phyloP scores from a whole-genome alignment of 1,140 invertebrate species.

The Mamestra configurata region DNA sequence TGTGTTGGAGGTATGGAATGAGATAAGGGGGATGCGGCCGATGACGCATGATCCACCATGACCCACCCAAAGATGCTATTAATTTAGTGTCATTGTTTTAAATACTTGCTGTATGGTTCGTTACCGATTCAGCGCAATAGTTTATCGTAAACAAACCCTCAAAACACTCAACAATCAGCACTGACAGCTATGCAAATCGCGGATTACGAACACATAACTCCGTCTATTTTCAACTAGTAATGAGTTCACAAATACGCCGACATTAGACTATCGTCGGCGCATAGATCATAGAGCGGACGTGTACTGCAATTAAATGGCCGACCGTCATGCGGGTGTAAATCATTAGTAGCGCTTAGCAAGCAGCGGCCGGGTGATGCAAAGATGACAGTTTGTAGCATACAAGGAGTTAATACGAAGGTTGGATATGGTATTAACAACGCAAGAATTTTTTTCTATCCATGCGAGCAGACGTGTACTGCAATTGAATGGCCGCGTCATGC shows the following conservation, averaged over 20 bases:
- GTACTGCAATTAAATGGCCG: constrained; percentile 23
- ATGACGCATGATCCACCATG: no score
- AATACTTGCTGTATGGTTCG: no score
- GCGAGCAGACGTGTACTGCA: constrained; percentile 1
- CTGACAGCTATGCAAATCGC: constrained; percentile 15
- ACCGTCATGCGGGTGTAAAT: constrained; percentile 21
- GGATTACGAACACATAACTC: neutral
- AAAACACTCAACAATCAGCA: neutral
- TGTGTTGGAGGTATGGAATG: no score
- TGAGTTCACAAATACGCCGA: constrained; percentile 12
- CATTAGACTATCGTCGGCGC: constrained; percentile 34
- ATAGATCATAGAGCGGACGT: constrained; percentile 24
- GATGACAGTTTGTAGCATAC: neutral
- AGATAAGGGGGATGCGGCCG: no score
- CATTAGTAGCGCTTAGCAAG: constrained; percentile 23
- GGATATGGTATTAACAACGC: no score
- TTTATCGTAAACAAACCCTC: no score
- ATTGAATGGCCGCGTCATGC: constrained; percentile 13
- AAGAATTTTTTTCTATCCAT: no score
- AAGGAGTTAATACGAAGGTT: neutral
- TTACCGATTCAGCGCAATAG: no score
- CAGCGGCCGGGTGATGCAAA: neutral
- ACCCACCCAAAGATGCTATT: no score
- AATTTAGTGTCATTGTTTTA: no score
- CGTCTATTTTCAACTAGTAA: constrained; percentile 30